Evolutionary conservation across 2,888 invertebrate genomes (phyloP).

Genomic region (Lepeophtheirus nordmannii): DNA sequence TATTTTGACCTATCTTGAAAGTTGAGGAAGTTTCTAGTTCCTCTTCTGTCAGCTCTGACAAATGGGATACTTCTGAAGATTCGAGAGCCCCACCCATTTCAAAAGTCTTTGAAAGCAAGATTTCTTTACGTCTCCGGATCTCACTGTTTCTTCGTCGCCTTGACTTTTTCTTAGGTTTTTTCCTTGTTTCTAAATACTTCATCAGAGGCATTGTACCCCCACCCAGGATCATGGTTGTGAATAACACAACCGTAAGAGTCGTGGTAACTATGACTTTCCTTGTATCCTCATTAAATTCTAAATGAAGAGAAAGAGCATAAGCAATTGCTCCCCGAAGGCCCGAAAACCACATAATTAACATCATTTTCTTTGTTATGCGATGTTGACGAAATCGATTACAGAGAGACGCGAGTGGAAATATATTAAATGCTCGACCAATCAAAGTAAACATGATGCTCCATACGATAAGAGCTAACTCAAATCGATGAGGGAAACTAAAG

Average conservation of each 20-base stretch:
- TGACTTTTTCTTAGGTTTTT: background rate
- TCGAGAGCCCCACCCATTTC: conserved; percentile 79
- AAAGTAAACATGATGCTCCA: conserved; percentile 87
- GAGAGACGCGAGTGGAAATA: conserved; percentile 80
- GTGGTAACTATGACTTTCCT: conserved; percentile 92
- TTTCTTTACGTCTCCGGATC: conserved; percentile 44
- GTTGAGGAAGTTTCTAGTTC: conserved; percentile 41
- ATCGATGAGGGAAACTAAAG: conserved; percentile 82
- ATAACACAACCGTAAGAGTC: conserved; percentile 89
- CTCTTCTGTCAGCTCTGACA: conserved; percentile 71
- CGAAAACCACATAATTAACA: conserved; percentile 43
- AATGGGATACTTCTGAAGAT: conserved; percentile 53
- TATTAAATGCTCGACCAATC: conserved; percentile 84
- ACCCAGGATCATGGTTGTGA: conserved; percentile 85
- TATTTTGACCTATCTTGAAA: conserved; percentile 11
- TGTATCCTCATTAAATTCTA: conserved; percentile 83
- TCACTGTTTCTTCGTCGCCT: conserved; percentile 25
- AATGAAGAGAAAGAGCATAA: conserved; percentile 86
- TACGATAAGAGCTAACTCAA: conserved; percentile 74
- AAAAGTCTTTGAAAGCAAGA: conserved; percentile 88
- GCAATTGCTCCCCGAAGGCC: conserved; percentile 92
- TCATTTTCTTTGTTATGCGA: conserved; percentile 56
- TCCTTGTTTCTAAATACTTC: conserved; percentile 39
- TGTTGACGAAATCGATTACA: conserved; percentile 93
- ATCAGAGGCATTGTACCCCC: conserved; percentile 94